Evolutionary conservation across 35 echinoderm and acorn worm species (phyloP), one percentile per base, ranked within the genome.

Genomic region (Ophioderma brevispina): DNA sequence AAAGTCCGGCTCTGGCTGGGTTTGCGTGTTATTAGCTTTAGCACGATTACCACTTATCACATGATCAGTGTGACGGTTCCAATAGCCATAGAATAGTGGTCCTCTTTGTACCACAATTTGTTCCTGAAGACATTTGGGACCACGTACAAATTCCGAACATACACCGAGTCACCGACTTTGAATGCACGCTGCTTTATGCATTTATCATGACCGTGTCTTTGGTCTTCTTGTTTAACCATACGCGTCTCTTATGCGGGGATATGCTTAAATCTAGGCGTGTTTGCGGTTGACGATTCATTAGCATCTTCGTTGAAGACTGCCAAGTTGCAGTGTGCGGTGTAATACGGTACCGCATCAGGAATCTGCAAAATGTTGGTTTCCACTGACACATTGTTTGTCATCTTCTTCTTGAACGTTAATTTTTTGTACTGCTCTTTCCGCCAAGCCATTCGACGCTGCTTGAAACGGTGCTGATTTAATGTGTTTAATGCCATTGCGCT

Each of bases 301-400:
- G 46, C 46, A 89, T 25, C 79, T 92, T 25, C 6, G 91, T 52
- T 8, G 91, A 91, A 36, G 84, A 40, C 11, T 84, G 35, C 3
- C 87, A 86, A 36, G 90, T 96, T 0, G 81, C 86, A 43, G 86
- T 81, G 37, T 90, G 91, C 21, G 91, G 91, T 15, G 87, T 96
- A 13, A 90, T 85, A 21, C 86, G 31, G 77, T 92, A 96, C 33
- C 85, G 82, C 18, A 92, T 84, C 33, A 96, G 55, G 35, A 96
- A 89, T 41, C 85, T n/a, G 50, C 82, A 89, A 80, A n/a, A 91
- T 13, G 75, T 95, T 95, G 25, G 77, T 97, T 32, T 91, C 84
- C 15, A 91, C 30, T 13, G 49, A 78, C n/a, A 21, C 94, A 31
- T 35, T 39, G 21, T 52, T 21, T 3, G 75, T 63, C 89, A 92